Evolutionary conservation across 2,888 invertebrate genomes (phyloP).

Genomic region (Nephrotoma guestfalica): DNA sequence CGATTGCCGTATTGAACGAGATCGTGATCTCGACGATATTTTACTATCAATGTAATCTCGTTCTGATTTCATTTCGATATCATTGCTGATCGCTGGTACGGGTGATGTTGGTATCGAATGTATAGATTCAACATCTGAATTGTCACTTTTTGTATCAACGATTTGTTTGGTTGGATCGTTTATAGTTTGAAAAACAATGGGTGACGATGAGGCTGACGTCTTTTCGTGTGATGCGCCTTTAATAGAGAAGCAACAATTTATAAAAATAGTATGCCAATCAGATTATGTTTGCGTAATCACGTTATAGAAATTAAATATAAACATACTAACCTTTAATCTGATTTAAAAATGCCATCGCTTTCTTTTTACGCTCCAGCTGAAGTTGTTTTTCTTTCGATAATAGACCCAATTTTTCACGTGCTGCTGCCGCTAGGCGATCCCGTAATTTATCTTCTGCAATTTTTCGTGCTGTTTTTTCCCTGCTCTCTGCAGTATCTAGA

Average conservation of each 20-base stretch:
- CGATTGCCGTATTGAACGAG: conserved; percentile 2
- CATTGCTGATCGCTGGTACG: background rate
- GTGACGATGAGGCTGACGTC: background rate
- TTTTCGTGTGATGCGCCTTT: background rate
- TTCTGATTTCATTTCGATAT: background rate
- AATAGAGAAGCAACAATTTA: background rate
- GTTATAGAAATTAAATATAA: background rate
- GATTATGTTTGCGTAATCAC: background rate
- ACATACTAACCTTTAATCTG: conserved; percentile 28
- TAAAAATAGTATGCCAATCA: background rate
- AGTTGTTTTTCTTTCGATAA: conserved; percentile 39
- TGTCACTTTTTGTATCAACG: conserved; percentile 13
- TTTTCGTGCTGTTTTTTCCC: conserved; percentile 15
- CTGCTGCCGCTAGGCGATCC: conserved; percentile 40
- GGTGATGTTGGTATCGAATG: conserved; percentile 25
- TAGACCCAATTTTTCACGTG: conserved; percentile 42
- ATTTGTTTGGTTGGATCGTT: conserved; percentile 8
- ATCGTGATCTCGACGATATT: conserved; percentile 9
- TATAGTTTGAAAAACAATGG: background rate
- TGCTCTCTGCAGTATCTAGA: conserved; percentile 1
- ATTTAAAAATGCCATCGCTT: conserved; percentile 65
- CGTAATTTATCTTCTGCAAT: conserved; percentile 42
- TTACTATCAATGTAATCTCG: background rate
- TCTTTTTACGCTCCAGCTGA: conserved; percentile 60
- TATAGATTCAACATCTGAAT: conserved; percentile 24